Base-by-base conservation (phyloP, 2,797 vertebrate species). In the Lophius americanus region DNA sequence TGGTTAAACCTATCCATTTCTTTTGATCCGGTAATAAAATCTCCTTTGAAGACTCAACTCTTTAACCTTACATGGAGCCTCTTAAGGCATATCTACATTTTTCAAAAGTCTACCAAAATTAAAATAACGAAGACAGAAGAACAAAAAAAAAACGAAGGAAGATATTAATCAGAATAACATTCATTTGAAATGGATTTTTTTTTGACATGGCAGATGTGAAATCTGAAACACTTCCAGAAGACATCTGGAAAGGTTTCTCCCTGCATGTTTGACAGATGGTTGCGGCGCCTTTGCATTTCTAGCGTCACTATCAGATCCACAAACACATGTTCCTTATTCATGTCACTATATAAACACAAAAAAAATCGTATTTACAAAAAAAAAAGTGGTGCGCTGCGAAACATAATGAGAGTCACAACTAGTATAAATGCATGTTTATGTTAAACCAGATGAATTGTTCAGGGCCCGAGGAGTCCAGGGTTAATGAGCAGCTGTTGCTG, bases 401-500 rank as follows among this genome's bases (percentile, higher is more conserved):
- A 9, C 8, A 47, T 23, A 5, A 51, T 6, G 38, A 65, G 7
- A 63, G 4, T 51, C 38, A 52, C 39, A 56, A 62, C 49, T 50
- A 68, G n/a, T 60, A 44, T 4, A 37, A 76, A 52, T 69, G 3
- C 64, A 51, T 76, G 74, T 63, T 82, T 70, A 76, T 51, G 51
- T 64, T 65, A 9, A 36, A 68, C 8, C 53, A 69, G 67, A 57
- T 75, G 14, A 76, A 68, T 48, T 70, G 63, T 68, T 61, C 58
- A 43, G 79, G 44, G 64, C 60, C 54, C 9, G 37, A 73, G 68
- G 64, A 65, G 55, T 74, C 3, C 0, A 76, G 69, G 48, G 75
- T 75, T 91, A 91, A 89, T 91, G 88, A 91, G 85, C 91, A 91
- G 89, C 87, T 91, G 88, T 69, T 79, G 58, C 66, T 90, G 90